phyloP scores from a whole-genome alignment of 1,140 invertebrate genomes.

The Drosophila trapezifrons region DNA sequence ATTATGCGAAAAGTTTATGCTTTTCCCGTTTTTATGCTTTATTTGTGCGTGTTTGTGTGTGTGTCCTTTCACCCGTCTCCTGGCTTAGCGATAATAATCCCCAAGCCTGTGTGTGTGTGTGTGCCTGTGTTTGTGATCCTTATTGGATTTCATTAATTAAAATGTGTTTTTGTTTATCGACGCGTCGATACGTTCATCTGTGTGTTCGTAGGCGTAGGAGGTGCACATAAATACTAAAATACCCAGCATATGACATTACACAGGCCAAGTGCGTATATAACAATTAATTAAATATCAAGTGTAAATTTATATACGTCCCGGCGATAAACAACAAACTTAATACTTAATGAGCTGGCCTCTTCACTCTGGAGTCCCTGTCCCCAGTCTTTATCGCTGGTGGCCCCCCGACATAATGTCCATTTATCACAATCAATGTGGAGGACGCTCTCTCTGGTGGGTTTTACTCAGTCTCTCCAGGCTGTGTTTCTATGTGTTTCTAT shows the following conservation, averaged over 20 bases:
- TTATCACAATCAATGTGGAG: constrained; percentile 75
- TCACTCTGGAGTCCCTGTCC: constrained; percentile 9
- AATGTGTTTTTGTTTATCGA: constrained; percentile 67
- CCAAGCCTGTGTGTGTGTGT: constrained; percentile 11
- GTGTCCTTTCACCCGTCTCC: constrained; percentile 30
- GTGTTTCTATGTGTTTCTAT: constrained; percentile 33
- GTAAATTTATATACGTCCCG: constrained; percentile 62
- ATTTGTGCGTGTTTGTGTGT: constrained; percentile 20
- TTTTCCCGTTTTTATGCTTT: constrained; percentile 34
- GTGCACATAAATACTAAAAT: constrained; percentile 17
- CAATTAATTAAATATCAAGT: constrained; percentile 75
- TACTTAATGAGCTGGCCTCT: constrained; percentile 71
- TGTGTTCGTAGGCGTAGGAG: not conserved
- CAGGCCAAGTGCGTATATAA: constrained; percentile 32
- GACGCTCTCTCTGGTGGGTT: constrained; percentile 8
- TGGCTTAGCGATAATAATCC: constrained; percentile 63
- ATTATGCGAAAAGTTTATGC: constrained; percentile 73
- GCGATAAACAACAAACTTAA: constrained; percentile 65
- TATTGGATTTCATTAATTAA: constrained; percentile 78
- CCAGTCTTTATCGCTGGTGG: constrained; percentile 22
- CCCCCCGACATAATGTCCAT: constrained; percentile 60
- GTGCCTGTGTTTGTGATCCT: constrained; percentile 30
- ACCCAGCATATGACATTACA: constrained; percentile 31
- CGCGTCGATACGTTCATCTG: constrained; percentile 47
- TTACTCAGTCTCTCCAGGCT: not conserved